Evolutionary conservation across 2,797 vertebrate genomes (phyloP), one percentile per base, ranked within the genome.

Genomic region (Muscicapa comitata): DNA sequence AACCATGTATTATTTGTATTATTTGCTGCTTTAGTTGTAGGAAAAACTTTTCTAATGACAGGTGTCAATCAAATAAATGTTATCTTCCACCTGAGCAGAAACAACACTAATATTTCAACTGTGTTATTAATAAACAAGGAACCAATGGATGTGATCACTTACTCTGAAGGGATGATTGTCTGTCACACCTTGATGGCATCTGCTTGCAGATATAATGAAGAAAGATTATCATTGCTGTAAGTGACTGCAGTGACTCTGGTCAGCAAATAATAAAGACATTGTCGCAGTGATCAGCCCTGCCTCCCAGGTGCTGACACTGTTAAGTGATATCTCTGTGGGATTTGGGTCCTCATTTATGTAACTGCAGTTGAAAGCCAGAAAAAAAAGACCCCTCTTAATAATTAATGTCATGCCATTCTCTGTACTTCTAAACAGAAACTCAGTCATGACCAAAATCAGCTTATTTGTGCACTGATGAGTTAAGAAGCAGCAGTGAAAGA

Each of bases 121-220:
- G 25, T 70, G 59, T 87, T 78, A 80, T 92, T 94, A 95, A 92
- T 87, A 95, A 96, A 91, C 43, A 90, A 90, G 77, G 35, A 94
- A 48, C 38, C 53, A 53, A 29, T 25, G 75, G 61, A 74, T 68
- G 53, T 28, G 97, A 98, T 90, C 79, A 58, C 74, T 96, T 86
- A 53, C 43, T 71, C 51, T 90, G 96, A 96, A 96, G 79, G 97
- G 97, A 95, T 98, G 98, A 98, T 98, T 98, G 98, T 97, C 96
- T 98, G 96, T 98, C 97, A 97, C 97, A 98, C 97, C 97, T 97
- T 55, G 13, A 92, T 97, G 98, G 98, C 96, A 97, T 97, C 97
- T 98, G 98, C 97, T 97, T 97, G 97, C 97, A 97, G 94, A 50
- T 98, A 97, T 98, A 98, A 98, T 98, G 98, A 98, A 98, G 98